Evolutionary conservation across 2,888 invertebrate genomes (phyloP).

Genomic region (Hirudinaria manillensis): DNA sequence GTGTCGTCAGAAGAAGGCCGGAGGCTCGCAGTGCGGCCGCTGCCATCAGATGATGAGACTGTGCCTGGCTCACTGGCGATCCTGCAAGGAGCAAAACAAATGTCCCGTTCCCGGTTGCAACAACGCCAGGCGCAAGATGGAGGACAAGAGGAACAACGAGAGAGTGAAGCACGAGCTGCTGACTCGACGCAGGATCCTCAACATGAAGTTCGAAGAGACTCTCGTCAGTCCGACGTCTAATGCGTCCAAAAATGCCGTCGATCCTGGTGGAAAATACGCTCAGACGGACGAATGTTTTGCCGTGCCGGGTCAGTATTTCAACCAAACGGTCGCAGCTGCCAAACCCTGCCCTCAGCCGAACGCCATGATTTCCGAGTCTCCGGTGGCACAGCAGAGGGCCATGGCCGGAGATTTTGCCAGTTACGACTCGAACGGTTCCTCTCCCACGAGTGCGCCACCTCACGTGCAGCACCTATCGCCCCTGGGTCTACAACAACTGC

Average conservation of each 20-base stretch:
- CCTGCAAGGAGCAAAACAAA: conserved; percentile 78
- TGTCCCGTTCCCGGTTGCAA: conserved; percentile 98
- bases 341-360: background rate
- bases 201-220: conserved; percentile 51
- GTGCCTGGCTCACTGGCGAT: conserved; percentile 97
- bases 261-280: background rate
- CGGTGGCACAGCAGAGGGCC: background rate
- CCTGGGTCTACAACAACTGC: background rate
- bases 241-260: background rate
- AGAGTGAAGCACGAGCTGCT: conserved; percentile 89
- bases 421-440: background rate
- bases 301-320: background rate
- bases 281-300: background rate
- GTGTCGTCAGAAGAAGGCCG: conserved; percentile 73
- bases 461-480: background rate
- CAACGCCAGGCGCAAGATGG: conserved; percentile 93
- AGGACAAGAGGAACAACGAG: conserved; percentile 92
- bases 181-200: conserved; percentile 63
- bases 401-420: background rate
- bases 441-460: background rate
- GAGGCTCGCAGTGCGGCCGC: conserved; percentile 96
- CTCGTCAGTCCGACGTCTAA: conserved; percentile 2
- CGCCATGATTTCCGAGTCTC: background rate
- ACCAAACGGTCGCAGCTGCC: background rate
- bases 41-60: conserved; percentile 97